Evolutionary conservation across 2,113 vertebrate species (phyloP), one percentile per base, ranked within the genome.

Genomic region (Pedionomus torquatus): DNA sequence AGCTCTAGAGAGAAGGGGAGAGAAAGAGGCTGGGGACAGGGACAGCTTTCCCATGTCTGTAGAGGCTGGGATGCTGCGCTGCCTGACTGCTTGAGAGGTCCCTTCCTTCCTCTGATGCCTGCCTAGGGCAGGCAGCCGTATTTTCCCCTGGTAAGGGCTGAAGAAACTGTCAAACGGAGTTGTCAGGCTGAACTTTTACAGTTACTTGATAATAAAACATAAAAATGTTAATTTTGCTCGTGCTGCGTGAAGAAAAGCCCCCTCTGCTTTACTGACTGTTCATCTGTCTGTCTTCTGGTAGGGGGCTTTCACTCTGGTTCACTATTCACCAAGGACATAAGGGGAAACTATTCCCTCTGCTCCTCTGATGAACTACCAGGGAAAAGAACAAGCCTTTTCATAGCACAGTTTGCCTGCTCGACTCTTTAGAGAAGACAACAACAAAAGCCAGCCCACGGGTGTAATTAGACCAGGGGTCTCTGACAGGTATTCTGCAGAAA

Each of bases 1-100:
- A 49, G 19, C 10, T n/a, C 41, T 55, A 65, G 44, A 43, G 61
- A 43, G 69, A 60, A 35, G 60, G n/a, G 14, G 52, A 43, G 1
- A 7, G 75, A n/a, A 64, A 43, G 30, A 54, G 26, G 23, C 2
- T 4, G 9, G 43, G 28, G 37, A 17, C 76, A 48, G n/a, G 37
- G 23, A 5, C 24, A 35, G 61, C 54, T 9, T 24, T 5, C 16
- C 3, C 15, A 17, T 0, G 46, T 4, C 37, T 30, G 44, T 0
- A 7, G 20, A 0, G 24, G n/a, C n/a, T 25, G 30, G 49, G 44
- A 10, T 0, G 0, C 43, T 4, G 3, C 0, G 0, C 30, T 83
- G 52, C 64, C 13, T 3, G 4, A 4, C 28, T 58, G 14, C 65
- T 8, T 20, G 23, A 8, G 14, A 46, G 6, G n/a, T 23, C 33